A percentile compares a stretch with the other conserved stretches of the same genome.
Conservation (phyloP, 2,797 vertebrate genomes). For the Amblyopsis hoosieri region DNA sequence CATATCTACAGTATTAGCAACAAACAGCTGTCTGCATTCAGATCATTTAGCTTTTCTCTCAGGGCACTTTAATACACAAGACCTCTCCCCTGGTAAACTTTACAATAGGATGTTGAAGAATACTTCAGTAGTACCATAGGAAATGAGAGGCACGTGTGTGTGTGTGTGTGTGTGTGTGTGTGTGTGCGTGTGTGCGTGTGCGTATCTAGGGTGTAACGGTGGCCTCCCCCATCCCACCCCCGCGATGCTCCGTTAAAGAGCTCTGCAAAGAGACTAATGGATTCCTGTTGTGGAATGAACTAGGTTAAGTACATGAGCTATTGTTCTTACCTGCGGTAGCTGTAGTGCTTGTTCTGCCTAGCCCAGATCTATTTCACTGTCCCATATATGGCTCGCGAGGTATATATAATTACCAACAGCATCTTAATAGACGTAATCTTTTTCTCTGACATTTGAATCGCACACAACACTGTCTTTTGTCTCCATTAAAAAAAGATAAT, state of each 20-base stretch:
- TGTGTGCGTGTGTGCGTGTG: slow-evolving; percentile 56
- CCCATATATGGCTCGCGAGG: slow-evolving; percentile 40
- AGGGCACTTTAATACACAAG: slow-evolving; percentile 85
- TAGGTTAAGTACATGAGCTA: slow-evolving; percentile 64
- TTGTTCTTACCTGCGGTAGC: slow-evolving; percentile 63
- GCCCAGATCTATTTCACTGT: slow-evolving; percentile 18
- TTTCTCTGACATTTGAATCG: slow-evolving; percentile 53
- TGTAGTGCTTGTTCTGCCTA: slow-evolving; percentile 3
- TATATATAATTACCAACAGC: slow-evolving; percentile 39
- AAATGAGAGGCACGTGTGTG: slow-evolving; percentile 79
- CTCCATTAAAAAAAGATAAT: slow-evolving; percentile 79
- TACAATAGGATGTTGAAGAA: slow-evolving; percentile 83
- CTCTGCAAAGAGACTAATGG: slow-evolving; percentile 73
- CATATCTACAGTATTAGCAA: slow-evolving; percentile 80
- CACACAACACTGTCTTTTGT: slow-evolving; percentile 65
- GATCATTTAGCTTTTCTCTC: slow-evolving; percentile 81
- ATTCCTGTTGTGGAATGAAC: slow-evolving; percentile 71
- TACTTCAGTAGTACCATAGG: slow-evolving; percentile 70
- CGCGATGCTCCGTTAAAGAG: slow-evolving; percentile 63
- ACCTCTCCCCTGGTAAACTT: slow-evolving; percentile 86
- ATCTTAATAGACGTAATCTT: slow-evolving; percentile 57
- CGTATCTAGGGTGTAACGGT: slow-evolving; percentile 46
- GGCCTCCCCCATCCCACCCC: slow-evolving; percentile 48
- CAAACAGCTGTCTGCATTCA: slow-evolving; percentile 92
- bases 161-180: slow-evolving; percentile 4